A percentile compares a stretch with the other conserved stretches of the same genome.
phyloP scores from a whole-genome alignment of 2,113 vertebrate species.

The Calyptomena viridis region DNA sequence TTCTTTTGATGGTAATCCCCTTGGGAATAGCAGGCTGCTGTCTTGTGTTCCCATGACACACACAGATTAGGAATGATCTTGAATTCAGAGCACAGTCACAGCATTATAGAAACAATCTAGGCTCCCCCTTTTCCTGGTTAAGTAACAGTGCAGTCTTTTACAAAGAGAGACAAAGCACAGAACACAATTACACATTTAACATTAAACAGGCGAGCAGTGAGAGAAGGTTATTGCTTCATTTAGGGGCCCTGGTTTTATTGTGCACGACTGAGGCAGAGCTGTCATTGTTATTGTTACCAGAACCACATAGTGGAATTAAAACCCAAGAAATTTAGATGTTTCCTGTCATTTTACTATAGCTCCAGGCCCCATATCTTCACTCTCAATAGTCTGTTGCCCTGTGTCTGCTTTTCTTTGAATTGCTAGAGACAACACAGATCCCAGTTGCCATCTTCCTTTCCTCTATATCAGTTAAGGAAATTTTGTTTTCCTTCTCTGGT shows the following conservation, averaged over 20 bases:
- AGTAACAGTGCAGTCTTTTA: not conserved
- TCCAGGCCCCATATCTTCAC: not conserved
- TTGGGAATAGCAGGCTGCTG: slow-evolving; percentile 21
- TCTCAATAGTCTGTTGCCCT: not conserved
- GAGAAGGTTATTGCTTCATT: not conserved
- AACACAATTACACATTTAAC: slow-evolving; percentile 1
- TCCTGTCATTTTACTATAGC: not conserved
- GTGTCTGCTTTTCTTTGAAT: not conserved
- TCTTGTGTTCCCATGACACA: slow-evolving; percentile 14
- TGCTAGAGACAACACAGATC: not conserved
- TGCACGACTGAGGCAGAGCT: not conserved
- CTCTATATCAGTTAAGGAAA: not conserved
- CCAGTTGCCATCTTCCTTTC: not conserved
- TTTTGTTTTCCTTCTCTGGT: not conserved
- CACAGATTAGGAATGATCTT: not conserved
- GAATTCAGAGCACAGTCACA: slow-evolving; percentile 20
- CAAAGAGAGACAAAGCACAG: slow-evolving; percentile 18
- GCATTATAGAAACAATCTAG: slow-evolving; percentile 14
- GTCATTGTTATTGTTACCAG: not conserved
- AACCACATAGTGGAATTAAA: not conserved
- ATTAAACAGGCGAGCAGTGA: not conserved
- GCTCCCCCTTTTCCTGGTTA: slow-evolving; percentile 3
- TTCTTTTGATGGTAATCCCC: slow-evolving; percentile 25
- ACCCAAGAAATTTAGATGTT: not conserved
- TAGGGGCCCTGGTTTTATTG: not conserved